Evolutionary conservation across 1,140 invertebrate species (phyloP).

Genomic region (Cotesia vestalis): DNA sequence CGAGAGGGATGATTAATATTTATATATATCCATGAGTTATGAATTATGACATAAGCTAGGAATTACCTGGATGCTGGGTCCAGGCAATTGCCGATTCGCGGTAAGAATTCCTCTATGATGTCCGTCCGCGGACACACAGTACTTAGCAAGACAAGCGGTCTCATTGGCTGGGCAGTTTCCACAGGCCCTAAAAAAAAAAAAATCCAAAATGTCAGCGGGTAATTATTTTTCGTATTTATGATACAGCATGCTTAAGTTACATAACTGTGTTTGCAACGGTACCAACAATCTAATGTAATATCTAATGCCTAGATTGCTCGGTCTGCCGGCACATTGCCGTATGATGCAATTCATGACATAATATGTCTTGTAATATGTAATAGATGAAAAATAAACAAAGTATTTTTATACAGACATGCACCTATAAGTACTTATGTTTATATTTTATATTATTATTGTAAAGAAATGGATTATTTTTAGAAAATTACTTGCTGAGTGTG

Average conservation of each 20-base stretch:
- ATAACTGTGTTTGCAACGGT: constrained; percentile 36
- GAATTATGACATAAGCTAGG: too few species aligned
- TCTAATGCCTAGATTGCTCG: constrained; percentile 25
- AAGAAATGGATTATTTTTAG: too few species aligned
- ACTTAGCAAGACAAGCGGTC: constrained; percentile 68
- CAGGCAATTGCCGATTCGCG: constrained; percentile 84
- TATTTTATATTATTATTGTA: too few species aligned
- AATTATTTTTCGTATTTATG: constrained; percentile 11
- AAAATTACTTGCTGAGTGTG: constrained; percentile 71
- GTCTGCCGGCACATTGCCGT: constrained; percentile 6
- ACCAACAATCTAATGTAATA: constrained; percentile 29
- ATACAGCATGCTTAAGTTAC: constrained; percentile 11
- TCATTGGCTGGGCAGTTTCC: constrained; percentile 73
- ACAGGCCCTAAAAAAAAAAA: constrained; percentile 64
- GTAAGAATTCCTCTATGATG: constrained; percentile 75
- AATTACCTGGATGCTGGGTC: constrained; percentile 79
- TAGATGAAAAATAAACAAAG: too few species aligned
- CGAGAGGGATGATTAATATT: constrained; percentile 41
- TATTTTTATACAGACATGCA: too few species aligned
- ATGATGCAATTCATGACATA: constrained; percentile 17
- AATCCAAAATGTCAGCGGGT: constrained; percentile 8
- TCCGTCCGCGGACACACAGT: constrained; percentile 78
- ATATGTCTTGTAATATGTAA: constrained; percentile 8
- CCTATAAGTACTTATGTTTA: too few species aligned
- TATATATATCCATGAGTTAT: neutral